Evolutionary conservation across 1,140 invertebrate genomes (phyloP), one percentile per base, ranked within the genome.

Genomic region (Drosophila gunungcola): DNA sequence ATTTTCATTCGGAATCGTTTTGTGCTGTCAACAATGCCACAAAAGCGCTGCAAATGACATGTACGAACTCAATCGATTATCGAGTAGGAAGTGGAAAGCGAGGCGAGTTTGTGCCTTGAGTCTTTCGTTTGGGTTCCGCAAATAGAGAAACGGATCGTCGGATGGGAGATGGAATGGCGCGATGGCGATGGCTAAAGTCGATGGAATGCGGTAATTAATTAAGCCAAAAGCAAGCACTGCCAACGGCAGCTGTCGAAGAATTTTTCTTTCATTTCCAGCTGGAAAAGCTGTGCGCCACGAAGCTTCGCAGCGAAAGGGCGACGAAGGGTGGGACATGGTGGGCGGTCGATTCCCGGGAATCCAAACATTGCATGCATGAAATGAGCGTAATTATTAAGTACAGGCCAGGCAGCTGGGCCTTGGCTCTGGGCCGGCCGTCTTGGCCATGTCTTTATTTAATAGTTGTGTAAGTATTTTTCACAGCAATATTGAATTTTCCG

Each of bases 401-500:
- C 85, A 60, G 72, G 64, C 65, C 65, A 57, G 61, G 73, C 67
- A 74, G 80, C 76, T 70, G 76, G 61, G 80, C 16, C 16, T 21
- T 21, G 16, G 16, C 16, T 21, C 16, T 21, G 16, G 16, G 16
- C 16, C 16, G 51, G 45, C 32, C 34, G 36, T 68, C 64, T 53
- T 68, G 43, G 51, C 67, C 82, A 73, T 76, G 83, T 86, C 83
- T 86, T 88, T 88, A 88, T 89, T 86, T 86, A 86, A 86, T 86
- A 86, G 83, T 88, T 86, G 78, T 86, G 74, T 86, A 89, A 89
- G 80, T 88, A 88, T 89, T 80, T 89, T 90, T 90, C 85, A 89
- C 84, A 90, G 84, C 85, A 90, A 89, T 88, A 88, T 88, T 88
- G 85, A 88, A 88, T 90, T 88, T 88, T 88, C 83, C 84, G 68